Base-by-base conservation (phyloP, 2,888 invertebrate species). In the Cheilosia urbana region DNA sequence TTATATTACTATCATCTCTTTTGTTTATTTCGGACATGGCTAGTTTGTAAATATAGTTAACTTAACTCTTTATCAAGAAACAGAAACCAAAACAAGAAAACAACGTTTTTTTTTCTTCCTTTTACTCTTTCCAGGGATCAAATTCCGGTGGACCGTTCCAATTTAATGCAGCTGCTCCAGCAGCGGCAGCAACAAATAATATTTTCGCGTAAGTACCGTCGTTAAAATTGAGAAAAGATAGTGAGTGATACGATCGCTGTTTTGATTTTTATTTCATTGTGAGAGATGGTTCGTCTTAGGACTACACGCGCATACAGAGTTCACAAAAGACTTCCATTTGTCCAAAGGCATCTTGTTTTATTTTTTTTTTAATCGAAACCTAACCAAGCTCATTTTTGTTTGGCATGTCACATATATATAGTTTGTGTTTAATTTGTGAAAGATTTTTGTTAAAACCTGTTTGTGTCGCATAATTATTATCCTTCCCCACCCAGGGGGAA, bases 161-260 rank as follows among this genome's bases (percentile, higher is more conserved):
- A 91, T 92, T 92, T 90, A 91, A 89, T 88, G 91, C 91, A 88
- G 90, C 90, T 87, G 88, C 90, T 75, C 87, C 90, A 40, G 88
- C 91, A 87, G 88, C 91, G 87, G 89, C 91, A 87, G 88, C 91
- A 71, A 85, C 89, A 87, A 90, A 89, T 89, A 92, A 92, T 90
- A 91, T 91, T 88, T 92, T 92, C 88, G 92, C 92, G 92, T 92
- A 92, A 92, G 92, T 92, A 92, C 82, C 53, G 79, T 69, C 65
- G 69, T 71, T 68, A 72, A 68, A 68, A 63, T 62, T 65, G n/a
- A 73, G 34, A 40, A 63, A 6, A 53, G 11, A 24, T 63, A 58
- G 37, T 42, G 45, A 19, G 53, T 55, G 45, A 45, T 13, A 62
- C 19, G 21, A 40, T 15, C 37, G 37, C 37, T 58, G 68, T 69